Base-by-base conservation (phyloP, 2,797 vertebrate species). In the Poeciliopsis gracilis region DNA sequence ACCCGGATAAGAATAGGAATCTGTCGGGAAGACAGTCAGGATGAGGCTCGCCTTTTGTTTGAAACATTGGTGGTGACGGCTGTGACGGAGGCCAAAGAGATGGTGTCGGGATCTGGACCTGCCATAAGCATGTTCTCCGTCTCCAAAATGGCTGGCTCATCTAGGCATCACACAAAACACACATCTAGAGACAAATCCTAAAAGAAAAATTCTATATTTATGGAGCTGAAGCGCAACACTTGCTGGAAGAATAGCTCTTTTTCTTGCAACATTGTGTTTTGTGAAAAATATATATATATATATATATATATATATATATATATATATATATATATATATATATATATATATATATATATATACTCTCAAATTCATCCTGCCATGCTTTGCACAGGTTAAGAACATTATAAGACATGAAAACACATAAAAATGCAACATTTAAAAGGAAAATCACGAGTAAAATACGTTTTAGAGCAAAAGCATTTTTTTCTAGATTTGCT, bases 11-110 rank as follows among this genome's bases (percentile, higher is more conserved):
- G n/a, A 55, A 55, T n/a, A 59, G 15, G 33, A 61, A 59, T 1
- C 36, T 20, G 72, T 13, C 25, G 55, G 0, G 9, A 12, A 49
- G 38, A 2, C 18, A 25, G 3, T 41, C 36, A 45, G 43, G 79
- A 23, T 4, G 25, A 13, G 1, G 15, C 93, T 95, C 85, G 96
- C 98, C 98, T 97, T 84, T 99, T 99, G 41, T 99, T 99, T 4
- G 98, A 99, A 67, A 99, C 97, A 10, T 99, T 99, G 81, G 96
- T 97, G 88, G 97, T 98, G 86, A 99, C 97, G 0, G 98, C 98
- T 0, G 98, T 99, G 91, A 99, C 97, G 0, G 98, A 99, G 57
- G 98, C 98, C 88, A 99, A 91, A 5, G 98, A 99, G 90, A 99
- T 89, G 0, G 96, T 94, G 91, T 99, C 98, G 0, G 97, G 96